Evolutionary conservation across 92 coral and sea anemone species (phyloP).

Genomic region (Siderastrea siderea): DNA sequence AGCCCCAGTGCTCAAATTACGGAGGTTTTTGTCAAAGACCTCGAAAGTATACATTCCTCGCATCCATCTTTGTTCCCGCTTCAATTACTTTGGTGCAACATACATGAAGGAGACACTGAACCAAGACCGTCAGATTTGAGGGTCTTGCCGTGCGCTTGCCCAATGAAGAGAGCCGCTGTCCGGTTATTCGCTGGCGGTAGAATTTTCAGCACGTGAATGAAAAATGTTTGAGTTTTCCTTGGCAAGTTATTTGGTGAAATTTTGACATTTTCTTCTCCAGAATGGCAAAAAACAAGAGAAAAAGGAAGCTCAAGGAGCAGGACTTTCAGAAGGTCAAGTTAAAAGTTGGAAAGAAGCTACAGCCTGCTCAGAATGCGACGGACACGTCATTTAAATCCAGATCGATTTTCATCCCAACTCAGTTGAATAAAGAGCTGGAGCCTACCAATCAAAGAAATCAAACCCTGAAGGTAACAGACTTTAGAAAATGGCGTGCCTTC

Average conservation of each 20-base stretch:
- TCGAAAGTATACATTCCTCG: background rate
- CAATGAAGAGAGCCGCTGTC: background rate
- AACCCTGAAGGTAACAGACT: constrained; percentile 74
- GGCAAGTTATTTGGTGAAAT: background rate
- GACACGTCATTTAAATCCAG: constrained; percentile 91
- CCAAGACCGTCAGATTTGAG: constrained; percentile 66
- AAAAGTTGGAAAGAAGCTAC: constrained; percentile 91
- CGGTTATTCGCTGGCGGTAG: background rate
- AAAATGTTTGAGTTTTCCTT: background rate
- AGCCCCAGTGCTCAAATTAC: background rate
- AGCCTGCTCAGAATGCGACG: constrained; percentile 88
- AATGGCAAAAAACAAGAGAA: constrained; percentile 94
- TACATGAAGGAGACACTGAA: background rate
- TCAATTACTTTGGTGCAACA: background rate
- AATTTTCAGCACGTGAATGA: background rate
- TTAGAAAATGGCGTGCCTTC: background rate
- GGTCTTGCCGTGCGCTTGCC: constrained; percentile 57
- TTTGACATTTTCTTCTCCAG: background rate
- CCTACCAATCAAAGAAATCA: constrained; percentile 86
- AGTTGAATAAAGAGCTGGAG: constrained; percentile 67
- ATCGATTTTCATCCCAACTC: constrained; percentile 80
- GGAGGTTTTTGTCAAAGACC: background rate
- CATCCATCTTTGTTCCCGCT: constrained; percentile 75
- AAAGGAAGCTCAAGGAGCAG: constrained; percentile 86
- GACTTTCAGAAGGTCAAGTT: constrained; percentile 97